A percentile compares a stretch with the other conserved stretches of the same genome.
Conservation (phyloP, 2,113 vertebrate genomes). For the Oreochromis spilurus region DNA sequence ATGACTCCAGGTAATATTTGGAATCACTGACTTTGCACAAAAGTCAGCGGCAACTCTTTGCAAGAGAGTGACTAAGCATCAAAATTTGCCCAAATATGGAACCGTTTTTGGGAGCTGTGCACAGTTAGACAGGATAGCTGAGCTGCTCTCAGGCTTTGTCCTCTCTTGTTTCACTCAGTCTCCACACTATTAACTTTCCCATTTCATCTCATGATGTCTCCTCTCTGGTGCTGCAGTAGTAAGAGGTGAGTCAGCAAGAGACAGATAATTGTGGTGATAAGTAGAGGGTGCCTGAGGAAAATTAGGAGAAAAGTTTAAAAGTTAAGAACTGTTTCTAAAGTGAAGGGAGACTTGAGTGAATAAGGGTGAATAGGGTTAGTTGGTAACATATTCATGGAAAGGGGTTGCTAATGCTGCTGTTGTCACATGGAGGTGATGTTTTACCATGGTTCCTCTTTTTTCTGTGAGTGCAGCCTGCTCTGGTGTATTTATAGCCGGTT, state of each 20-base stretch:
- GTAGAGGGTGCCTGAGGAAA: background rate
- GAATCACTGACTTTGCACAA: background rate
- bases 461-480: background rate
- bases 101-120: background rate
- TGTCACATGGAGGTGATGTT: constrained; percentile 27
- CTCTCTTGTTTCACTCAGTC: background rate
- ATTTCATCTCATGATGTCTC: constrained; percentile 2
- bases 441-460: constrained; percentile 17
- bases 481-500: constrained; percentile 14
- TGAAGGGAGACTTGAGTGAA: background rate
- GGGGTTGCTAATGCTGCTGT: background rate
- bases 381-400: background rate
- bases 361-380: background rate
- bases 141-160: background rate
- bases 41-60: background rate
- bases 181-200: constrained; percentile 16
- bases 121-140: background rate
- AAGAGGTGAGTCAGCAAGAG: constrained; percentile 50
- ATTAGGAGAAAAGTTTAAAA: background rate
- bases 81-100: background rate
- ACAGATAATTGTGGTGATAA: constrained; percentile 40
- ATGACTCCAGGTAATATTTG: background rate
- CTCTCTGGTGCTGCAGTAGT: background rate
- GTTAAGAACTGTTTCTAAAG: background rate
- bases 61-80: background rate